Base-by-base conservation (phyloP, 2,888 invertebrate species). In the Dasysyrphus tricinctus region DNA sequence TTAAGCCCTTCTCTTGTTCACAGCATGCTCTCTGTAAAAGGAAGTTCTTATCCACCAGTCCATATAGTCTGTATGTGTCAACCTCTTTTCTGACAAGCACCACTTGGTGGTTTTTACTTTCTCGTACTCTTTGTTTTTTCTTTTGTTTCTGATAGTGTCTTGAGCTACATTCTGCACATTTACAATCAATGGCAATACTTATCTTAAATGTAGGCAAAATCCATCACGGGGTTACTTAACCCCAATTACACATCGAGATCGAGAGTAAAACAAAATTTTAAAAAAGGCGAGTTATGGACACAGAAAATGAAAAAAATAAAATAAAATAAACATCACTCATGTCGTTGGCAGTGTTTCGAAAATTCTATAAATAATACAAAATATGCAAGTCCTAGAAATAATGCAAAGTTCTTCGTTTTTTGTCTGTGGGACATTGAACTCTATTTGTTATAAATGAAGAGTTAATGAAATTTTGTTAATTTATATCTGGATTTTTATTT, bases 361-460 rank as follows among this genome's bases (percentile, higher is more conserved):
- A 51, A 51, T 63, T 78, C 78, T 78, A 72, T 49, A 70, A 61
- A 79, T 72, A 79, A 56, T 39, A 39, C 12, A 12, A 59, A 19
- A 39, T 19, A 8, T 34, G 49, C n/a, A 34, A 34, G 16, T 29
- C n/a, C 44, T 37, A 51, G 34, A 14, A 37, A 44, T 47, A 44
- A 44, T 63, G 54, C 51, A 4, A 56, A 70, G 49, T 69, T 24
- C 19, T 19, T 44, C n/a, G 16, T 44, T 51, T 47, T 59, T 34
- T 29, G 29, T 29, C 7, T 14, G 8, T 34, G 61, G 78, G 78
- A 78, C 78, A 78, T 78, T 78, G 78, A 78, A 78, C 78, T 51
- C 61, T 19, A 24, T n/a, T 9, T 24, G 16, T 42, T 51, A 69
- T 61, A 2, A 54, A 29, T 29, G 29, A 12, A 5, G 3, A 24